phyloP scores from a whole-genome alignment of 1,140 invertebrate species.

The Thalassaphorura encarpata region DNA sequence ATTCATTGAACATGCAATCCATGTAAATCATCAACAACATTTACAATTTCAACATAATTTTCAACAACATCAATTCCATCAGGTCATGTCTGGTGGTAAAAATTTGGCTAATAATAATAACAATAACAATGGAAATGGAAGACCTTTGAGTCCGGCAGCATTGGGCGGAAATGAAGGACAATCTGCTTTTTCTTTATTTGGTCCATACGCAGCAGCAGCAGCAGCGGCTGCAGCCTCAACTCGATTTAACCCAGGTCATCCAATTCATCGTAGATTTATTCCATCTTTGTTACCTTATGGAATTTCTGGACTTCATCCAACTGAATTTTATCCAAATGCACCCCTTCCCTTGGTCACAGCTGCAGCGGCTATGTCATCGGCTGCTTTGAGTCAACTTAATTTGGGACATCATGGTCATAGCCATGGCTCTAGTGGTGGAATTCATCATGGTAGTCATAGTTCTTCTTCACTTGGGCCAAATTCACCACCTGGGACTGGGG shows the following conservation, averaged over 20 bases:
- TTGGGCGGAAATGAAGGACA: background rate
- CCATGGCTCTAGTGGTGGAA: background rate
- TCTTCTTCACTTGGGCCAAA: conserved; percentile 7
- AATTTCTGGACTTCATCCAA: conserved; percentile 21
- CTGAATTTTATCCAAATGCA: conserved; percentile 14
- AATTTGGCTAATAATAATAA: background rate
- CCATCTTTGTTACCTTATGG: conserved; percentile 29
- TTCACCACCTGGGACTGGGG: conserved; percentile 2
- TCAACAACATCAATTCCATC: no score
- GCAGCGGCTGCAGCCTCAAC: conserved; percentile 25
- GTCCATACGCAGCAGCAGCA: conserved; percentile 27
- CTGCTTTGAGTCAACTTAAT: background rate
- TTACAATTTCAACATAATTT: background rate
- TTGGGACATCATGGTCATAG: conserved; percentile 8
- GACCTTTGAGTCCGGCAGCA: background rate
- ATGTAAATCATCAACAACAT: conserved; percentile 10
- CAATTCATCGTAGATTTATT: conserved; percentile 22
- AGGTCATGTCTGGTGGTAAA: no score
- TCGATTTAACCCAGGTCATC: background rate
- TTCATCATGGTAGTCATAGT: background rate
- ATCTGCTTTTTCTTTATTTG: conserved; percentile 30
- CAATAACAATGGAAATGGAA: background rate
- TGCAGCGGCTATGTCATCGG: conserved; percentile 21
- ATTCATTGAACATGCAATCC: conserved; percentile 22
- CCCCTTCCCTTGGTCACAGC: conserved; percentile 20